Base-by-base conservation (phyloP, 2,113 vertebrate genomes). In the Agelaius tricolor region DNA sequence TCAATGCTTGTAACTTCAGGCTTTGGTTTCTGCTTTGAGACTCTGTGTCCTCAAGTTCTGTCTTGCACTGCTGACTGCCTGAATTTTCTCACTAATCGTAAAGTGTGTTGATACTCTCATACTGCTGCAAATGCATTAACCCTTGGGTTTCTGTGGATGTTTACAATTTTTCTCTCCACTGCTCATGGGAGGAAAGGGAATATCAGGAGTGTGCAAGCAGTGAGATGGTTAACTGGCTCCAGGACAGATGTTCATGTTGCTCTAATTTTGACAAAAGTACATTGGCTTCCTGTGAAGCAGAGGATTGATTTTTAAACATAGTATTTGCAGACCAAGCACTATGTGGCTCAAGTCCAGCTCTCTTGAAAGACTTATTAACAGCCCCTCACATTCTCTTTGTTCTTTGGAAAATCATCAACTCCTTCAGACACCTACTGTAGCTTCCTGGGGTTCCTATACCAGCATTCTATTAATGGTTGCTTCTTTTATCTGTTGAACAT, bases 251-350 rank as follows among this genome's bases (percentile, higher is more conserved):
- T 95, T 92, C 71, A 33, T 28, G 68, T 91, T 90, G 65, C 78
- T 97, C 83, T 96, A 95, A 97, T 96, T 97, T 96, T 93, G 87
- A 91, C 76, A 93, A 89, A 97, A 97, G 79, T 83, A 86, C 76
- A 93, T 82, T 97, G 80, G 61, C 84, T 97, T 97, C 86, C 94
- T 93, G 95, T 88, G 82, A 97, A 96, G 84, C 95, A 66, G 91
- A 89, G 91, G 84, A 97, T 80, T 97, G 92, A 97, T 97, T 97
- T 97, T 94, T 96, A 96, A 97, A 95, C 84, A 52, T 54, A 77
- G 79, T 91, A 94, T 97, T 97, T 96, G 91, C 57, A 96, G 84
- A 96, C 96, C 89, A 96, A 95, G 94, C 94, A 89, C 35, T 93
- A 24, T 84, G 77, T 96, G 96, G 95, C 92, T 96, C 46, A 87